Evolutionary conservation across 2,113 vertebrate species (phyloP).

Genomic region (Candoia aspera): DNA sequence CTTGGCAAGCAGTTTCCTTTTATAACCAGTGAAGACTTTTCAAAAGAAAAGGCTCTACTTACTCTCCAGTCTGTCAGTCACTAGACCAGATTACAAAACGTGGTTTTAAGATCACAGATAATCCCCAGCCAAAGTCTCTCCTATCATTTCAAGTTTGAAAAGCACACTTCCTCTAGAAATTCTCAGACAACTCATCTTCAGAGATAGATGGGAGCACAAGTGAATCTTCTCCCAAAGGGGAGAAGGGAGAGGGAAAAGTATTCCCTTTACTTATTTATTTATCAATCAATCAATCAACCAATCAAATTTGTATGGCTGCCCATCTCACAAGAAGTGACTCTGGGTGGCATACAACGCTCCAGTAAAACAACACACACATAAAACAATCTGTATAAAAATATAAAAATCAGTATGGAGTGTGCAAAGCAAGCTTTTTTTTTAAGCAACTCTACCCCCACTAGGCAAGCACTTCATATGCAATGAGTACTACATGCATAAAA

Average conservation of each 20-base stretch:
- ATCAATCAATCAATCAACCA: too few relatives aligned
- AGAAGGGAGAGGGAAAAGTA: not conserved
- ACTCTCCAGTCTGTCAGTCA: conserved; percentile 50
- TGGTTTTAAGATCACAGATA: conserved; percentile 46
- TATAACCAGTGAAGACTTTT: conserved; percentile 33
- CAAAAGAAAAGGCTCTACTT: conserved; percentile 35
- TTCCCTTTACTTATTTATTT: not conserved
- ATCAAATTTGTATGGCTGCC: too few relatives aligned
- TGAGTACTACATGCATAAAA: not conserved
- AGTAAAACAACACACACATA: too few relatives aligned
- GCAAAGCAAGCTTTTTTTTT: conserved; percentile 1
- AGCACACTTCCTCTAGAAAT: conserved; percentile 33
- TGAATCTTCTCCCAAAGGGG: conserved; percentile 48
- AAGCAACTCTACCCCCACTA: not conserved
- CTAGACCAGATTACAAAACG: conserved; percentile 52
- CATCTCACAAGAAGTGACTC: too few relatives aligned
- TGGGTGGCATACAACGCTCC: too few relatives aligned
- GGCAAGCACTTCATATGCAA: not conserved
- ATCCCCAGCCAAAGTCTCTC: conserved; percentile 39
- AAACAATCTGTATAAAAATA: too few relatives aligned
- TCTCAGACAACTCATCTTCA: conserved; percentile 39
- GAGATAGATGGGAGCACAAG: conserved; percentile 54
- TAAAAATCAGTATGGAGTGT: not conserved
- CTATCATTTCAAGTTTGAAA: conserved; percentile 41
- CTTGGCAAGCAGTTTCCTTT: conserved; percentile 6